Evolutionary conservation across 2,888 invertebrate species (phyloP), one percentile per base, ranked within the genome.

Genomic region (Antheraea yamamai): DNA sequence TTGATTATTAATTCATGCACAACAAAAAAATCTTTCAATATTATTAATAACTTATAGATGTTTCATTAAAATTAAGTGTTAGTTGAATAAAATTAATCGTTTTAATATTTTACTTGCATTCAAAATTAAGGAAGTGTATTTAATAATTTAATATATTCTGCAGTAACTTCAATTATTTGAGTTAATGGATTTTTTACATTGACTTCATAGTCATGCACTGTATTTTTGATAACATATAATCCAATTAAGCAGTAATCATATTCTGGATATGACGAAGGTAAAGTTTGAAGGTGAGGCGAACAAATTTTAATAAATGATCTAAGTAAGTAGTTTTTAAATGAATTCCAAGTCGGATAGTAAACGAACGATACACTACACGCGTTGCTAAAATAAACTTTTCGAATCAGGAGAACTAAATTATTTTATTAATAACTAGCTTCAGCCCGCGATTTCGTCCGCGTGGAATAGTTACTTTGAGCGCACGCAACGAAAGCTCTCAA

Each of bases 1-100:
- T 86, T 86, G 86, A 87, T 85, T 84, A 84, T 79, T 74, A 74
- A 47, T 51, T 66, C 1, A 66, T 26, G n/a, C 39, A 70, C 39
- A 68, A 70, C 20, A 77, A 79, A 78, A 78, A 77, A 74, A 39
- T 39, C 68, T 8, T 35, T 35, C 20, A 20, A 68, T 68, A 68
- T 68, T 35, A 14, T 35, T 35, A 61, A 20, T 35, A 68, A 18
- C 18, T 18, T 18, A 68, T 8, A 30, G 8, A 10, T 18, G 39
- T 39, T 1, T 39, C 39, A 70, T 70, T 70, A 70, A 70, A 70
- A 70, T 68, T 20, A 70, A 18, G 39, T 35, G n/a, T 70, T 70
- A 70, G 39, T n/a, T 12, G 39, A 26, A 66, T 26, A 14, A n/a
- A 20, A 39, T 39, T 70, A 39, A 70, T 39, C 39, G 35, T 68